Conservation (phyloP, 2,113 vertebrate genomes). For the Trematocara stigmaticum region DNA sequence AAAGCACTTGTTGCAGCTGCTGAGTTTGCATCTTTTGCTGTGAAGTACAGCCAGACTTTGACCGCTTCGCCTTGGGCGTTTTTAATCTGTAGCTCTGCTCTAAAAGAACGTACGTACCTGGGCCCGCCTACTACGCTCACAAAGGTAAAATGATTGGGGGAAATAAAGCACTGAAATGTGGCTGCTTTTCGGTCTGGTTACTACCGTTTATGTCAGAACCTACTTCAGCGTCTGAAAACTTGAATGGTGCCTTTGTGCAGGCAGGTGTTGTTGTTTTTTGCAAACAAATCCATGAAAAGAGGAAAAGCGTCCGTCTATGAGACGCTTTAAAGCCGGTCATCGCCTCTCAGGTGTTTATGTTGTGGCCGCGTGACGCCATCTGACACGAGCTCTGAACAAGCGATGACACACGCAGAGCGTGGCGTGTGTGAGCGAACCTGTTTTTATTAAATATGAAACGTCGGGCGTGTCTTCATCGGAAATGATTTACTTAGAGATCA, state of each 20-base stretch:
- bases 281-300: neutral
- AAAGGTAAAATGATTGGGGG: no score
- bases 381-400: neutral
- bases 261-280: neutral
- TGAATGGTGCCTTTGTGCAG: neutral
- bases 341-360: neutral
- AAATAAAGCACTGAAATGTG: no score
- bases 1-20: no score
- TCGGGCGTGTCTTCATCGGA: neutral
- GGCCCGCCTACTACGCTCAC: no score
- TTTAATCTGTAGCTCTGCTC: no score
- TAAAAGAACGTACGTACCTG: no score
- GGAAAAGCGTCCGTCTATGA: neutral
- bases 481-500: neutral
- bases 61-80: no score
- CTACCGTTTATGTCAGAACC: no score
- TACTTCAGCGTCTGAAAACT: neutral
- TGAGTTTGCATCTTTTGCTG: no score
- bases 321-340: neutral
- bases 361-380: accelerated
- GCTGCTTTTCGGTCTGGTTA: no score
- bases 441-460: neutral
- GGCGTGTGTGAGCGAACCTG: neutral
- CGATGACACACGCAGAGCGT: accelerated
- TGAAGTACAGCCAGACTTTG: no score